Evolutionary conservation across 2,797 vertebrate species (phyloP), one percentile per base, ranked within the genome.

Genomic region (Thalassophryne amazonica): DNA sequence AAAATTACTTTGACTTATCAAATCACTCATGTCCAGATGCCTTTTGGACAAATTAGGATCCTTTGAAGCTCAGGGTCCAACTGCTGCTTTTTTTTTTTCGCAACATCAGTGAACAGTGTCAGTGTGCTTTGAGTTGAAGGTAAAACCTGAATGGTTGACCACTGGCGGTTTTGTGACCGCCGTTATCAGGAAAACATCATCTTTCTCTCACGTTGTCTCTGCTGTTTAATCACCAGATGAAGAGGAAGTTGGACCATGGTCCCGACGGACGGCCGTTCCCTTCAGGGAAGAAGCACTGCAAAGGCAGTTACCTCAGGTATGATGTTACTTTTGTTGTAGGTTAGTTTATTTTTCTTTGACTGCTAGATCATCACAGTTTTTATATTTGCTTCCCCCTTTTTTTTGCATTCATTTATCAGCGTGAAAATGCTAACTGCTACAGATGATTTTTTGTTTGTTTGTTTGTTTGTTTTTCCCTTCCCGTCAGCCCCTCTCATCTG

Each of bases 161-260:
- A n/a, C n/a, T n/a, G n/a, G n/a, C n/a, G n/a, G n/a, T n/a, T n/a
- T n/a, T n/a, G n/a, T n/a, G n/a, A n/a, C n/a, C n/a, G n/a, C n/a
- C n/a, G n/a, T n/a, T n/a, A n/a, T n/a, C n/a, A n/a, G n/a, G n/a
- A n/a, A n/a, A n/a, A n/a, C 11, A 13, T 4, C 24, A 17, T 48
- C 24, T 37, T 2, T 27, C n/a, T 22, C 6, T 27, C 3, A 51
- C 21, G 28, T 41, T 18, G 6, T 48, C 3, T 14, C 7, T 24
- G 20, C 40, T 9, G 17, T 13, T 45, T 7, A 1, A 1, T 10
- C 23, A 1, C 7, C 51, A 97, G 95, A 95, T 97, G 94, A 97
- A 97, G 92, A 94, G 95, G 92, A 97, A 97, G 92, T 85, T 97
- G 91, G 95, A 97, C 81, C 95, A 95, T 73, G 94, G 94, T 83